Conservation (phyloP, 2,888 invertebrate genomes). For the Quadriops clusia region DNA sequence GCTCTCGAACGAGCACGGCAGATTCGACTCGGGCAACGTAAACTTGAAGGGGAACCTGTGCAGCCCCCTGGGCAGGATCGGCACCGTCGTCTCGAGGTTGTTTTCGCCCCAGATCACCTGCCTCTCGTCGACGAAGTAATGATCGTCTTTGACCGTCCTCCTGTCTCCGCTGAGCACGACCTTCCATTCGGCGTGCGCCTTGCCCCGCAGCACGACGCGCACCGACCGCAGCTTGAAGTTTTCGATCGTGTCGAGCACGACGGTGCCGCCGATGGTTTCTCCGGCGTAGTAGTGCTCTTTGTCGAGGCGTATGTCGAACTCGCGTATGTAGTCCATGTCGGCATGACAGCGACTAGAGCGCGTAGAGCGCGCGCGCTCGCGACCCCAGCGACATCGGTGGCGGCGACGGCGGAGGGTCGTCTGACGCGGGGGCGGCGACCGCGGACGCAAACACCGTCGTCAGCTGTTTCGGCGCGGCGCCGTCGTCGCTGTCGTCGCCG, state of each 20-base stretch:
- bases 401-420: too few species aligned
- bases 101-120: slow-evolving; percentile 65
- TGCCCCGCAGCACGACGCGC: slow-evolving; percentile 57
- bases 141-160: slow-evolving; percentile 57
- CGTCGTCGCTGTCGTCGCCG: too few species aligned
- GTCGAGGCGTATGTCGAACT: slow-evolving; percentile 63
- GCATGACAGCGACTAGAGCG: too few species aligned
- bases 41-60: slow-evolving; percentile 57
- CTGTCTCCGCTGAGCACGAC: slow-evolving; percentile 61
- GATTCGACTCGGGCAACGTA: slow-evolving; percentile 56
- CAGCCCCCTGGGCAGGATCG: slow-evolving; percentile 56
- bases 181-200: slow-evolving; percentile 68
- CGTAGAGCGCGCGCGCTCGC: too few species aligned
- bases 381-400: too few species aligned
- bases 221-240: slow-evolving; percentile 63
- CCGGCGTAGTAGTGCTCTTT: slow-evolving; percentile 68
- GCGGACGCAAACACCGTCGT: too few species aligned
- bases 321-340: slow-evolving; percentile 72
- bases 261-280: slow-evolving; percentile 53
- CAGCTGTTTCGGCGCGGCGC: too few species aligned
- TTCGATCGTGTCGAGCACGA: slow-evolving; percentile 57
- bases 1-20: slow-evolving; percentile 69
- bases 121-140: slow-evolving; percentile 63
- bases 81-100: slow-evolving; percentile 46
- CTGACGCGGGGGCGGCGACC: too few species aligned